phyloP scores from a whole-genome alignment of 2,888 invertebrate genomes.

The Pristionchus entomophagus region DNA sequence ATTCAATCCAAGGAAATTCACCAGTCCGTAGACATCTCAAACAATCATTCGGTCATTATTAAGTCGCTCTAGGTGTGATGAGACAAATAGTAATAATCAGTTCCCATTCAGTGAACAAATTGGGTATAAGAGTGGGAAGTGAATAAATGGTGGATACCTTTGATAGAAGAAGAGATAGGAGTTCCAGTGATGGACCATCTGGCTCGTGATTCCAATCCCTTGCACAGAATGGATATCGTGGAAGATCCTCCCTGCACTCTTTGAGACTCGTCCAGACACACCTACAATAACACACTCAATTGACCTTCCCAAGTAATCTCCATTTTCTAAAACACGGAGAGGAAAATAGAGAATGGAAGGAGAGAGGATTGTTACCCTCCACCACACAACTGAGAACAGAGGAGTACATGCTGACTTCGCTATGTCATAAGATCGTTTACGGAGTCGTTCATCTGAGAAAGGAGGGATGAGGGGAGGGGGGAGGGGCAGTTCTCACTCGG shows the following conservation, averaged over 20 bases:
- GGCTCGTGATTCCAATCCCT: slow-evolving; percentile 81
- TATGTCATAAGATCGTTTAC: slow-evolving; percentile 77
- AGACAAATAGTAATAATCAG: no score
- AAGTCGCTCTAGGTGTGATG: no score
- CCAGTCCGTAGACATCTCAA: slow-evolving; percentile 52
- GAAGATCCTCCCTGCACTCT: slow-evolving; percentile 83
- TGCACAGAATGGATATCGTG: slow-evolving; percentile 82
- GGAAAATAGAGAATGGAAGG: not conserved
- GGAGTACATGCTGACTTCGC: slow-evolving; percentile 82
- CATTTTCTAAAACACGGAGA: slow-evolving; percentile 20
- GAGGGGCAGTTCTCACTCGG: no score
- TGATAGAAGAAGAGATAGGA: slow-evolving; percentile 78
- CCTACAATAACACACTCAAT: slow-evolving; percentile 43
- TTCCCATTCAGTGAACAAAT: not conserved
- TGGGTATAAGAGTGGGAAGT: not conserved
- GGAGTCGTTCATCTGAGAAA: slow-evolving; percentile 75
- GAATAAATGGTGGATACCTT: not conserved
- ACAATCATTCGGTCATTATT: not conserved
- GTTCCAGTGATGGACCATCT: slow-evolving; percentile 86
- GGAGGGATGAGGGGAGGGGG: no score
- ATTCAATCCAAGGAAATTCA: slow-evolving; percentile 54
- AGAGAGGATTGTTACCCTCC: slow-evolving; percentile 81
- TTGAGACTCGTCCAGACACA: slow-evolving; percentile 84
- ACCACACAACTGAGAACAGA: slow-evolving; percentile 85
- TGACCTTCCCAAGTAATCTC: no score